Conservation (phyloP, 2,888 invertebrate genomes). For the Chironomus riparius region DNA sequence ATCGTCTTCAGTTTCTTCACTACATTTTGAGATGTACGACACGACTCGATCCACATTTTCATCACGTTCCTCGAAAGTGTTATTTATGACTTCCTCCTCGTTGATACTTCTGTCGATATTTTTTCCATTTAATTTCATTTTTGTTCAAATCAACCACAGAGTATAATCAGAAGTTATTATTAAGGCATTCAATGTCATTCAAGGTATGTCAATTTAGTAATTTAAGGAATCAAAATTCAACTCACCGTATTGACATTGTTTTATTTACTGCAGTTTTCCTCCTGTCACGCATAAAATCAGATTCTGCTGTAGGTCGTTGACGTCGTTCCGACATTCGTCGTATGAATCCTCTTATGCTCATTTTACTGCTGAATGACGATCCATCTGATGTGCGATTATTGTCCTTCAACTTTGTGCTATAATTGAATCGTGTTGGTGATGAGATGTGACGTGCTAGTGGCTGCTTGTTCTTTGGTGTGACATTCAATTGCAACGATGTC, state of each 20-base stretch:
- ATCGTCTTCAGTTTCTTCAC: slow-evolving; percentile 43
- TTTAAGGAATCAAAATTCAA: background rate
- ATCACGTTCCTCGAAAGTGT: slow-evolving; percentile 13
- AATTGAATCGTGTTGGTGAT: slow-evolving; percentile 41
- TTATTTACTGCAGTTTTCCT: background rate
- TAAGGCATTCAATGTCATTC: background rate
- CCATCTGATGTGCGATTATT: background rate
- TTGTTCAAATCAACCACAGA: too few relatives aligned
- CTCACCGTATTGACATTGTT: background rate
- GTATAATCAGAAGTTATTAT: too few relatives aligned
- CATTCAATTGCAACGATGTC: slow-evolving; percentile 39
- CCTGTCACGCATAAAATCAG: background rate
- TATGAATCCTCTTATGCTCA: slow-evolving; percentile 39
- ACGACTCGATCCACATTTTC: slow-evolving; percentile 35
- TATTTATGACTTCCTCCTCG: slow-evolving; percentile 29
- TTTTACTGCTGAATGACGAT: background rate
- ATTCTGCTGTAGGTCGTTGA: slow-evolving; percentile 31
- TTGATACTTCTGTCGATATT: slow-evolving; percentile 30
- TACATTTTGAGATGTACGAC: slow-evolving; percentile 41
- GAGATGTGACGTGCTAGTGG: slow-evolving; percentile 45
- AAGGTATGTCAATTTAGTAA: too few relatives aligned
- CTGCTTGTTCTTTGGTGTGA: slow-evolving; percentile 34
- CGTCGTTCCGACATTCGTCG: slow-evolving; percentile 41
- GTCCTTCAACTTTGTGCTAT: background rate
- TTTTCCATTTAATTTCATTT: too few relatives aligned